A percentile compares a stretch with the other conserved stretches of the same genome.
These are phyloP conservation scores for Ormia ochracea DNA, from an alignment of 2,888 invertebrate species.

Conservation along the genomic window DNA sequence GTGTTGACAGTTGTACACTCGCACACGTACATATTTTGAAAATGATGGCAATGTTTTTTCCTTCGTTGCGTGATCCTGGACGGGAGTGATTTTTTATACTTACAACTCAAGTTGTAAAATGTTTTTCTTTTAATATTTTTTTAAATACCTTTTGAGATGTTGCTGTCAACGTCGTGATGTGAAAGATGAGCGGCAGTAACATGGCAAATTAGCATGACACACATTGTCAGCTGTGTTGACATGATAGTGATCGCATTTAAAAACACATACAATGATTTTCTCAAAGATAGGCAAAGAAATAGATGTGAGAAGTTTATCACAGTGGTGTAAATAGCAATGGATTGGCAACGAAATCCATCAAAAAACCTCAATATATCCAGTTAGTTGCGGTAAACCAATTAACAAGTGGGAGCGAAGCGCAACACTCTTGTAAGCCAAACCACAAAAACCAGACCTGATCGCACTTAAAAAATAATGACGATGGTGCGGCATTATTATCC, in stretches of 20 bases:
- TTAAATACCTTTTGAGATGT: constrained; percentile 46
- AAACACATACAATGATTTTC: constrained; percentile 52
- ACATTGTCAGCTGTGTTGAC: constrained; percentile 75
- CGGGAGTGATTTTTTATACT: background rate
- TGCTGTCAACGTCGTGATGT: constrained; percentile 54
- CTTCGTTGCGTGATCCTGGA: background rate
- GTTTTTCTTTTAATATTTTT: constrained; percentile 17
- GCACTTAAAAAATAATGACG: no score
- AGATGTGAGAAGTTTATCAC: no score
- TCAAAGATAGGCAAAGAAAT: background rate
- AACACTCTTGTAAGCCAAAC: no score
- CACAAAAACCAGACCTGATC: no score
- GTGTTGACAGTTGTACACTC: constrained; percentile 55
- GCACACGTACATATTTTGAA: no score
- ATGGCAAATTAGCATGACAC: constrained; percentile 74
- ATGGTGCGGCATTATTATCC: no score
- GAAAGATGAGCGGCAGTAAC: constrained; percentile 49
- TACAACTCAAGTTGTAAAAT: constrained; percentile 18
- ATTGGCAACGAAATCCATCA: no score
- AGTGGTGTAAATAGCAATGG: background rate
- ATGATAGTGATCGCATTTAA: constrained; percentile 64
- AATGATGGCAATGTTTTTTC: constrained; percentile 8
- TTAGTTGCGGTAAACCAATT: no score
- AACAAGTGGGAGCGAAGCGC: no score
- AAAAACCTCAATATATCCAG: no score